These are phyloP conservation scores for Denticeps clupeoides DNA, from an alignment of 2,797 vertebrate species.

Conservation along the genomic window DNA sequence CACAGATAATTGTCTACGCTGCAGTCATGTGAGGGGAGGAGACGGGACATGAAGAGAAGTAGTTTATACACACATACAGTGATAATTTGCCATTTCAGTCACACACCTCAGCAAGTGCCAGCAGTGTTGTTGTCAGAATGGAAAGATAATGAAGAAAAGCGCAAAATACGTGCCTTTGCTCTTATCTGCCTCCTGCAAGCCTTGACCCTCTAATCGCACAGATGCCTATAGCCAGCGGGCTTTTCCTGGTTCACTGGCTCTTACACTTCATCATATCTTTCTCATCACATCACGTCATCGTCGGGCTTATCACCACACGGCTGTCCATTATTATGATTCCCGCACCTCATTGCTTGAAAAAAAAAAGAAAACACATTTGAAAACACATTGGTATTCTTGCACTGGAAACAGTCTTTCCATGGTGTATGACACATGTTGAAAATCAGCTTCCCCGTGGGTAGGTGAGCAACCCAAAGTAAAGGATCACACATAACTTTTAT, in stretches of 20 bases:
- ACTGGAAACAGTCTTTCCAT: too few relatives aligned
- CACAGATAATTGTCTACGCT: background rate
- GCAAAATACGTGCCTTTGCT: background rate
- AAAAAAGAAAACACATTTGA: too few relatives aligned
- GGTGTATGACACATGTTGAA: too few relatives aligned
- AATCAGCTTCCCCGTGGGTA: too few relatives aligned
- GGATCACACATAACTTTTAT: too few relatives aligned
- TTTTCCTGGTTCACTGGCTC: slow-evolving; percentile 47
- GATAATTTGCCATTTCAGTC: background rate
- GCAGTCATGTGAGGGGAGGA: background rate
- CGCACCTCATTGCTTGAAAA: too few relatives aligned
- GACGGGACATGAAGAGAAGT: background rate
- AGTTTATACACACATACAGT: background rate
- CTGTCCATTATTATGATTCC: too few relatives aligned
- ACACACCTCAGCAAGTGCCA: background rate
- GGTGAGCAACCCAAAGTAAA: too few relatives aligned
- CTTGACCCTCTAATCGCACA: slow-evolving; percentile 25
- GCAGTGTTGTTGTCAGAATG: background rate
- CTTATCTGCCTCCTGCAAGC: background rate
- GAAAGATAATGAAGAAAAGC: background rate
- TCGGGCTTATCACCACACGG: too few relatives aligned
- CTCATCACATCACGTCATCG: too few relatives aligned
- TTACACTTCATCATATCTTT: slow-evolving; percentile 50
- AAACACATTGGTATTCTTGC: too few relatives aligned
- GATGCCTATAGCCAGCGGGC: slow-evolving; percentile 43